Conservation (phyloP, 2,797 vertebrate species). For the Rhinophrynus dorsalis region DNA sequence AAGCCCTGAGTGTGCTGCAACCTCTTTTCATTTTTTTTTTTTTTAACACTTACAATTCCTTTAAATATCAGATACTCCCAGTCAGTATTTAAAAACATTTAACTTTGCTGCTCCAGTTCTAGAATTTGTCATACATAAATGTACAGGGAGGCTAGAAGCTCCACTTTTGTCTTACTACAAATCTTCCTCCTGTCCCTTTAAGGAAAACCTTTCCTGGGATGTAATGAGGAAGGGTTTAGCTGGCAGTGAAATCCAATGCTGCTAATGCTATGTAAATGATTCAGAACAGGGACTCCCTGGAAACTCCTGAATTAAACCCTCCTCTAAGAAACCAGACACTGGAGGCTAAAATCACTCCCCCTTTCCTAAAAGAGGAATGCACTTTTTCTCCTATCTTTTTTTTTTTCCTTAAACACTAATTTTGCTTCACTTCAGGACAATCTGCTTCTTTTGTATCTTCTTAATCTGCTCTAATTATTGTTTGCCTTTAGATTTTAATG, state of each 20-base stretch:
- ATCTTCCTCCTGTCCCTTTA: too few species aligned
- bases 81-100: too few species aligned
- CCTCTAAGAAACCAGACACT: constrained; percentile 62
- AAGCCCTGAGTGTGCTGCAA: too few species aligned
- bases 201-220: constrained; percentile 14
- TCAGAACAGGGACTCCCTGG: constrained; percentile 40
- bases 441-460: constrained; percentile 59
- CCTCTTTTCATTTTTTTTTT: too few species aligned
- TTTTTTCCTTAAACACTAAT: constrained; percentile 29
- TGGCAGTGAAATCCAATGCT: neutral
- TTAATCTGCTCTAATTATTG: constrained; percentile 55
- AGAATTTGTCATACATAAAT: too few species aligned
- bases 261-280: neutral
- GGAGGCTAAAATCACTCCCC: constrained; percentile 60
- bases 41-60: too few species aligned
- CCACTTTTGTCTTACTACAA: too few species aligned
- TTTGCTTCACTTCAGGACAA: constrained; percentile 54
- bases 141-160: too few species aligned
- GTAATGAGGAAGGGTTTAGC: constrained; percentile 15
- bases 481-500: constrained; percentile 53
- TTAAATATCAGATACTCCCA: too few species aligned
- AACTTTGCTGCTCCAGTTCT: too few species aligned
- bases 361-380: constrained; percentile 54
- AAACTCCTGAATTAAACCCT: constrained; percentile 38
- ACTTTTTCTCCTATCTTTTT: constrained; percentile 34